These are phyloP conservation scores for Phanerotoma sp. DNA, from an alignment of 2,888 invertebrate species.

Conservation along the genomic window DNA sequence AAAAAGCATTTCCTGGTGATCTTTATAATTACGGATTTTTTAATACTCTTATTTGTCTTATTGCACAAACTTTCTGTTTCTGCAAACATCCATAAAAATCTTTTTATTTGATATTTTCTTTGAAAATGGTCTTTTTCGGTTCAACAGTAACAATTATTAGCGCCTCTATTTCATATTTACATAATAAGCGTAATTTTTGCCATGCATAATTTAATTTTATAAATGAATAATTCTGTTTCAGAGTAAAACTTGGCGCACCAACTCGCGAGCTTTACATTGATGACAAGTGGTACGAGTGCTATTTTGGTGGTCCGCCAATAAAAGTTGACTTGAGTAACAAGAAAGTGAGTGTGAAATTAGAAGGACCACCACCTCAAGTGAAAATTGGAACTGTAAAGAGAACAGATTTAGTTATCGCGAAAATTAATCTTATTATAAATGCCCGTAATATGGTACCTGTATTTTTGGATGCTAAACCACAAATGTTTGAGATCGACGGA, in stretches of 20 bases:
- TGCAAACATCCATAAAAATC: too few relatives aligned
- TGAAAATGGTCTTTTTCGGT: too few relatives aligned
- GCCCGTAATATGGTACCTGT: conserved; percentile 77
- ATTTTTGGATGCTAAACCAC: conserved; percentile 81
- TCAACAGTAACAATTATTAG: too few relatives aligned
- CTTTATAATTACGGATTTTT: too few relatives aligned
- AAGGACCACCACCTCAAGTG: conserved; percentile 92
- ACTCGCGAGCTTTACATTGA: conserved; percentile 90
- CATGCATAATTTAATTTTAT: not conserved
- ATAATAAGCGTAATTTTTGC: too few relatives aligned
- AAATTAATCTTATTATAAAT: conserved; percentile 81
- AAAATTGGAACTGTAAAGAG: conserved; percentile 79
- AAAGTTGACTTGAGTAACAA: conserved; percentile 78
- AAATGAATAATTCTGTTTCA: conserved; percentile 46
- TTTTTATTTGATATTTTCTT: too few relatives aligned
- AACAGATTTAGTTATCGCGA: conserved; percentile 80
- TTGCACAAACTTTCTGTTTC: too few relatives aligned
- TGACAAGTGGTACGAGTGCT: conserved; percentile 85
- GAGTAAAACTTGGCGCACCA: conserved; percentile 87
- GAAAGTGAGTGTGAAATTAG: conserved; percentile 76
- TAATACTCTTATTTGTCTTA: too few relatives aligned
- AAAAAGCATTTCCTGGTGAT: too few relatives aligned
- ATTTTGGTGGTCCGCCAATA: conserved; percentile 87
- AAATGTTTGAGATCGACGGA: conserved; percentile 74
- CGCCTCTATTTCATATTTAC: too few relatives aligned